Evolutionary conservation across 1,140 invertebrate genomes (phyloP).

Genomic region (Cardiocondyla obscurior): DNA sequence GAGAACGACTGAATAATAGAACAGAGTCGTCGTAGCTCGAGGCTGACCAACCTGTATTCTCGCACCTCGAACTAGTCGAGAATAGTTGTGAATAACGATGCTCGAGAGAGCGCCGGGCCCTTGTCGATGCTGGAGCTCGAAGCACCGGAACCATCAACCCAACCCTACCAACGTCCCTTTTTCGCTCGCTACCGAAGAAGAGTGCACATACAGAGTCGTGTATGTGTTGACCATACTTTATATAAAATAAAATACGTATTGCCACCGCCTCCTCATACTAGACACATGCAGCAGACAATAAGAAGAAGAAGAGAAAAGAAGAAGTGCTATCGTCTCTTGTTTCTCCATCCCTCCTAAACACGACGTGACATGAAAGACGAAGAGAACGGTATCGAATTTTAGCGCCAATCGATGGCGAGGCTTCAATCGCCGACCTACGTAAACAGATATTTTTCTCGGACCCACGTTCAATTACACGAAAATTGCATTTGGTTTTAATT

Average conservation of each 20-base stretch:
- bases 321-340: slow-evolving; percentile 22
- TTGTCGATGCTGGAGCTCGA: slow-evolving; percentile 47
- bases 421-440: slow-evolving; percentile 42
- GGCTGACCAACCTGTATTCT: slow-evolving; percentile 64
- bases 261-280: background rate
- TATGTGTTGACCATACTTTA: slow-evolving; percentile 46
- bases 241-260: slow-evolving; percentile 47
- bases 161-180: slow-evolving; percentile 33
- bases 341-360: slow-evolving; percentile 36
- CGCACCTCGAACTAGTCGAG: slow-evolving; percentile 66
- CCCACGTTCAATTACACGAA: background rate
- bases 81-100: slow-evolving; percentile 80
- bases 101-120: slow-evolving; percentile 73
- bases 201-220: slow-evolving; percentile 9
- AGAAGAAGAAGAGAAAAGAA: slow-evolving; percentile 2
- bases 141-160: slow-evolving; percentile 51
- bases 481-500: slow-evolving; percentile 2
- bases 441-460: slow-evolving; percentile 37
- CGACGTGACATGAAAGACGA: slow-evolving; percentile 46
- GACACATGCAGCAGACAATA: background rate
- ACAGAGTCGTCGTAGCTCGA: slow-evolving; percentile 64
- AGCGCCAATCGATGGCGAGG: slow-evolving; percentile 45
- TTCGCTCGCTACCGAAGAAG: background rate
- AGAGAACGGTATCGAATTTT: slow-evolving; percentile 34
- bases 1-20: slow-evolving; percentile 74